Evolutionary conservation across 1,140 invertebrate species (phyloP).

Genomic region (Saccostrea cuccullata): DNA sequence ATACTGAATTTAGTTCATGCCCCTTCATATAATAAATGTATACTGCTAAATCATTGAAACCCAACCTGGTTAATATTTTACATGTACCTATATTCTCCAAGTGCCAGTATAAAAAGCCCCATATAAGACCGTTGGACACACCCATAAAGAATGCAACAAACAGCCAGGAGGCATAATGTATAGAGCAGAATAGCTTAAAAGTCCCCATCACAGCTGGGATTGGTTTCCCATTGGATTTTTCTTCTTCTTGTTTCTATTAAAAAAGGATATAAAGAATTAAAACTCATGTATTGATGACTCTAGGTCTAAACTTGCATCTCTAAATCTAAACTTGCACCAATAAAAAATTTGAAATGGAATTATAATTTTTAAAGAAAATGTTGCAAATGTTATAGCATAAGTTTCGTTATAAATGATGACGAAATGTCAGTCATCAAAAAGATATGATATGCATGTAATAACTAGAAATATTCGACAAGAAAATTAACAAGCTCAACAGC

Average conservation of each 20-base stretch:
- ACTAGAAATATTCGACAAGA: too few relatives aligned
- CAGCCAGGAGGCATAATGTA: slow-evolving; percentile 62
- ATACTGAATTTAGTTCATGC: too few relatives aligned
- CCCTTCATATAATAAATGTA: too few relatives aligned
- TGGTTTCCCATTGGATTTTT: slow-evolving; percentile 42
- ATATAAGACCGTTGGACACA: slow-evolving; percentile 61
- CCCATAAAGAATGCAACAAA: slow-evolving; percentile 60
- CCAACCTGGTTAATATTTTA: background rate
- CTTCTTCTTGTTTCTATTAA: slow-evolving; percentile 37
- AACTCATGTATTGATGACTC: background rate
- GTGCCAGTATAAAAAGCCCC: slow-evolving; percentile 63
- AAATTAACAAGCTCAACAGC: too few relatives aligned
- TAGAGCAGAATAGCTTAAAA: slow-evolving; percentile 54
- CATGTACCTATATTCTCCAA: slow-evolving; percentile 63
- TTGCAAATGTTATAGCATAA: background rate
- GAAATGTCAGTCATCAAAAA: too few relatives aligned
- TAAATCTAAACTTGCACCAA: too few relatives aligned
- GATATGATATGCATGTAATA: too few relatives aligned
- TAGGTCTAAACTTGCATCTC: too few relatives aligned
- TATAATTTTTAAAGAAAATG: background rate
- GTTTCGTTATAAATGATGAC: too few relatives aligned
- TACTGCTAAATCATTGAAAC: too few relatives aligned
- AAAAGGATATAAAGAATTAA: background rate
- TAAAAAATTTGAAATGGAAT: background rate
- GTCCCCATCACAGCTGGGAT: slow-evolving; percentile 32